Evolutionary conservation across 2,888 invertebrate species (phyloP), one percentile per base, ranked within the genome.

Genomic region (Serripes groenlandicus): DNA sequence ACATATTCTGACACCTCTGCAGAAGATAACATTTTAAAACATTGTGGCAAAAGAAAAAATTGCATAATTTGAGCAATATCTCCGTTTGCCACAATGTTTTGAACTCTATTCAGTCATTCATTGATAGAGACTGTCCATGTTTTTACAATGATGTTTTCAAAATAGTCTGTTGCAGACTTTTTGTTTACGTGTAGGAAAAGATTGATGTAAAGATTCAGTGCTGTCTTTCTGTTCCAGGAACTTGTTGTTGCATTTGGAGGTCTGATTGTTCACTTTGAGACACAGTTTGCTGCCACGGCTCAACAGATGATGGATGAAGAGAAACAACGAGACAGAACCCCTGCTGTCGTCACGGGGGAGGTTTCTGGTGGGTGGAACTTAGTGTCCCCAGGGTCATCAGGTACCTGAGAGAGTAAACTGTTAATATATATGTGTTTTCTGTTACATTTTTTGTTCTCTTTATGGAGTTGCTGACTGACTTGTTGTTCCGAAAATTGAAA

Each of bases 201-300:
- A n/a, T n/a, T n/a, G n/a, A n/a, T n/a, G n/a, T 42, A 42, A 7
- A 42, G 42, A 42, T 15, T 15, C 42, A 1, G 49, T 21, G 15
- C 7, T 49, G 49, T 56, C 3, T 66, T n/a, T 49, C 91, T 30
- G 9, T 83, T 85, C 5, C 88, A 95, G 94, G 95, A 99, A 95
- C 95, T 99, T 80, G 97, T 98, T 0, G 97, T 97, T 68, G 98
- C 98, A 78, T 95, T 97, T 52, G 97, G 97, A 90, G 98, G 97
- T 96, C 96, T 98, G 95, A 96, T 98, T 23, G 95, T 92, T 34
- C 95, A 95, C 86, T 95, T 95, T 90, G 93, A 93, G 87, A 86
- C 89, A 0, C 94, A 94, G 89, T 94, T 95, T 88, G 90, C 91
- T 54, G 87, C 91, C 5, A 92, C 93, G 28, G 94, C 93, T 18